Percentiles rank a stretch among this genome's conserved stretches.
These are phyloP conservation scores for Apis dorsata DNA, from an alignment of 1,140 invertebrate species.

Conservation along the genomic window DNA sequence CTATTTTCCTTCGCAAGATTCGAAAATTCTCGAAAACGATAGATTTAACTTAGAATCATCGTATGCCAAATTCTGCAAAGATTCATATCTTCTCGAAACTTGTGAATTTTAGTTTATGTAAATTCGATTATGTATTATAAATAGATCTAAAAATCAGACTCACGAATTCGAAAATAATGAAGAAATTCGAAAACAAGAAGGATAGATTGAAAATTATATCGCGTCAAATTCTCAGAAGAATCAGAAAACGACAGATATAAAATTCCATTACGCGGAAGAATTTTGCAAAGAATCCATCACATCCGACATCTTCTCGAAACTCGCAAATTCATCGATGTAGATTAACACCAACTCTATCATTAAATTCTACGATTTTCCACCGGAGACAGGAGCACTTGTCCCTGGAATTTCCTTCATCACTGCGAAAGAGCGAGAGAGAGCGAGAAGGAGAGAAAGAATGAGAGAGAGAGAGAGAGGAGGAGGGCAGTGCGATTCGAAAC, in stretches of 20 bases:
- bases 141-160: no score
- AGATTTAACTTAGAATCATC: neutral
- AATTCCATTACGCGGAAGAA: no score
- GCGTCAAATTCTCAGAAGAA: no score
- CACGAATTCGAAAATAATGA: no score
- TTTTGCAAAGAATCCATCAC: no score
- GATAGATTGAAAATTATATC: no score
- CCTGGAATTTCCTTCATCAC: constrained; percentile 41
- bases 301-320: neutral
- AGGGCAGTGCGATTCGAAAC: constrained; percentile 31
- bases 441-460: constrained; percentile 1
- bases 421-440: neutral
- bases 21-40: neutral
- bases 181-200: no score
- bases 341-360: neutral
- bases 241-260: no score
- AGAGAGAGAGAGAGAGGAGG: constrained; percentile 2
- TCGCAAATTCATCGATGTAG: neutral
- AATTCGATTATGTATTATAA: no score
- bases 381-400: neutral
- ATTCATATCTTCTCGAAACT: no score
- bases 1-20: no score
- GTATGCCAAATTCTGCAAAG: neutral
- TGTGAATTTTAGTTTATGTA: no score
- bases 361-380: neutral